Evolutionary conservation across 2,888 invertebrate species (phyloP), one percentile per base, ranked within the genome.

Genomic region (Suillia variegata): DNA sequence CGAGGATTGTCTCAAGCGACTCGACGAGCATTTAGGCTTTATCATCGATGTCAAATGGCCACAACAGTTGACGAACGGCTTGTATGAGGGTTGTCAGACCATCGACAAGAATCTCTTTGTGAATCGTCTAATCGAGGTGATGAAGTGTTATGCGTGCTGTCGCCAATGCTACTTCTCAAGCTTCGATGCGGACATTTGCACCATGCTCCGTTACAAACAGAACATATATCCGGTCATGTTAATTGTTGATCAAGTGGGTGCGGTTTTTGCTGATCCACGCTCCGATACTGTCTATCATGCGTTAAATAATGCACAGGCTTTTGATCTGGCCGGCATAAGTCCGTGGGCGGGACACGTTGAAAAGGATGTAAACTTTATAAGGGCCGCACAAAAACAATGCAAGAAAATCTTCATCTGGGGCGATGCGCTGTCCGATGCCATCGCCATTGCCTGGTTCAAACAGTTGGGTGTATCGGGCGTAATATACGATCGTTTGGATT

Each of bases 11-110:
- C 83, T 99, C 20, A 88, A 92, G 68, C 87, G 86, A 21, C 86
- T 99, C 33, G 93, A 96, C 76, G 84, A 86, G 2, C 90, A 93
- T 79, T 91, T 95, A 42, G 98, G 98, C 0, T 98, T 98, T 78
- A 98, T 98, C 82, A 90, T 99, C 59, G 99, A 99, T 85, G 88
- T 99, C 52, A 99, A 99, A 81, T 98, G 96, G 92, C 95, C 95
- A 0, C 94, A 96, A 89, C 89, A 91, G 73, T 80, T 92, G 59
- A 85, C 89, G 83, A 93, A 94, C 81, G 96, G 95, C 26, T 89
- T 91, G 13, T 92, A 90, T 83, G 96, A 96, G 81, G 85, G 94
- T 60, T 89, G 92, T 75, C 90, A 93, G 80, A 74, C 76, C 18
- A 89, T 93, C 68, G 98, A 98, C 82, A 87, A 96, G 76, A 99